Evolutionary conservation across 2,888 invertebrate species (phyloP), one percentile per base, ranked within the genome.

Genomic region (Zhuqinia jingwanae): DNA sequence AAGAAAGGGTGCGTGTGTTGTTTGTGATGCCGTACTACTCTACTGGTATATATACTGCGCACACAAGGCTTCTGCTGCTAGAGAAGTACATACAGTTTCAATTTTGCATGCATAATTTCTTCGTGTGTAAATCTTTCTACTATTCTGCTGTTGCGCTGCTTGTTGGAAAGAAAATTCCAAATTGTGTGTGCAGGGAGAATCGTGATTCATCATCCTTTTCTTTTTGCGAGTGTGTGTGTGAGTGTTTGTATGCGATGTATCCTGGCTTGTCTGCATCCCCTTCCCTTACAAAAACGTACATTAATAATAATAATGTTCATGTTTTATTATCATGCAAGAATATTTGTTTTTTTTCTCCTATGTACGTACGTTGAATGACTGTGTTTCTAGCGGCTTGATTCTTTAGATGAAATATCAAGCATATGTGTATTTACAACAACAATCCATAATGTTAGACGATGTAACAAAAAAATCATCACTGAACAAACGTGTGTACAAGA

Each of bases 31-130:
- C 20, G 53, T 50, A 53, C 30, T 73, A 50, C 68, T 45, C 22
- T 15, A 45, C 45, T 68, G n/a, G n/a, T n/a, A n/a, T n/a, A n/a
- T n/a, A n/a, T n/a, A n/a, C n/a, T n/a, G n/a, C n/a, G n/a, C n/a
- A n/a, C n/a, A 36, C 36, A 47, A 8, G 47, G 36, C 65, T 47
- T 47, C 11, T 53, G 27, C 15, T 70, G 15, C 42, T 45, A 20
- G 22, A 56, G 56, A n/a, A n/a, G n/a, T n/a, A n/a, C n/a, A n/a
- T n/a, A n/a, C 56, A 11, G 17, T 36, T 56, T 77, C 58, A 58
- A 77, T 77, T 77, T 77, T 77, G 77, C 77, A 77, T 77, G 77
- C 77, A 60, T 77, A 77, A 77, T 77, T 77, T 77, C 60, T 58
- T 77, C 13, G 77, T 77, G 77, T n/a, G 17, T 13, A 50, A 50